Percentiles rank a stretch among this genome's conserved stretches.
phyloP scores from a whole-genome alignment of 2,888 invertebrate genomes.

The Ennomos quercinarius region DNA sequence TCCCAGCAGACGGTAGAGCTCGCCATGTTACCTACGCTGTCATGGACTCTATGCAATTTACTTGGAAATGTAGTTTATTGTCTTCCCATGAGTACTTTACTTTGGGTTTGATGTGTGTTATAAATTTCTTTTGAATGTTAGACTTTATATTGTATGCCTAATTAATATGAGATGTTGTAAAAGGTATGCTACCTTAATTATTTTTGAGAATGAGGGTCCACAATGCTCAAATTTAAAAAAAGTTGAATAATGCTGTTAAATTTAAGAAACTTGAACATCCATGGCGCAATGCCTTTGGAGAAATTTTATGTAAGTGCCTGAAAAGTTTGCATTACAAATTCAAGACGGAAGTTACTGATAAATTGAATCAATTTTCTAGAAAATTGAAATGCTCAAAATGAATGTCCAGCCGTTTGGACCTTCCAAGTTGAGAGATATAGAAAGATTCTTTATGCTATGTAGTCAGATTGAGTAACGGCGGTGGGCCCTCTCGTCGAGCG shows the following conservation, averaged over 20 bases:
- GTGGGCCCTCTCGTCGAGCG: conserved; percentile 45
- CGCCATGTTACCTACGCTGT: conserved; percentile 52
- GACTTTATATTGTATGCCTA: neutral
- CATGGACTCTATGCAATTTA: conserved; percentile 57
- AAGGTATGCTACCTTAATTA: no score
- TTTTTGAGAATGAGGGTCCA: no score
- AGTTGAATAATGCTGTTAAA: no score
- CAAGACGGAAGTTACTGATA: conserved; percentile 17
- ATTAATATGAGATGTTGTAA: no score
- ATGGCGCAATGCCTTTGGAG: no score
- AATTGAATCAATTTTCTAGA: conserved; percentile 21
- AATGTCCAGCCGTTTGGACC: conserved; percentile 41
- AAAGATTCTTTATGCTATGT: conserved; percentile 48
- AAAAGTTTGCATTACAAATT: conserved; percentile 7
- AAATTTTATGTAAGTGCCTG: no score
- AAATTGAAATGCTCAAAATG: conserved; percentile 33
- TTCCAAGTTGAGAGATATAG: conserved; percentile 44
- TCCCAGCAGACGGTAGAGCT: conserved; percentile 53
- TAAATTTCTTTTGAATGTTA: conserved; percentile 7
- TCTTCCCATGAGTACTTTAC: conserved; percentile 39
- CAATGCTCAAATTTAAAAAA: no score
- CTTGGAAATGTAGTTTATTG: conserved; percentile 53
- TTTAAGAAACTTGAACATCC: no score
- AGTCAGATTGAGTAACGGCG: conserved; percentile 58
- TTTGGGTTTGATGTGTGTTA: conserved; percentile 25